These are phyloP conservation scores for Eretmochelys imbricata DNA, from an alignment of 2,113 vertebrate species.

Conservation along the genomic window DNA sequence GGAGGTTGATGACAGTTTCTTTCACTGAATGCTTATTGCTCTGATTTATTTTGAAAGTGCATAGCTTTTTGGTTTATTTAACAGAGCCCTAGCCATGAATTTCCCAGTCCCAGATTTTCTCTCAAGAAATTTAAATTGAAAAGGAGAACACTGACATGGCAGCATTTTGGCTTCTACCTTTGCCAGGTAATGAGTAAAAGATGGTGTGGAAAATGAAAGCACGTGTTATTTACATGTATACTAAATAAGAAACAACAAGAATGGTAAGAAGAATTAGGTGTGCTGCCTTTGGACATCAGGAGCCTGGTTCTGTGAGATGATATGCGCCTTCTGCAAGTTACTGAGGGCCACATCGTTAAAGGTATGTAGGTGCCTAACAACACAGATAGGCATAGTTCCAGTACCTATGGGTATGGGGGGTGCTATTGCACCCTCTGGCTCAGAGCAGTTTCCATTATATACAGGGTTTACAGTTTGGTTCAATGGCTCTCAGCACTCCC, in stretches of 20 bases:
- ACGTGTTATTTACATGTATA: conserved; percentile 41
- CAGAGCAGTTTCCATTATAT: no score
- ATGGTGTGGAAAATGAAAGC: conserved; percentile 29
- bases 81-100: conserved; percentile 54
- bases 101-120: conserved; percentile 47
- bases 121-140: conserved; percentile 40
- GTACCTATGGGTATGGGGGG: no score
- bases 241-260: conserved; percentile 39
- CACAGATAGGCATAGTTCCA: no score
- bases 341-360: background rate
- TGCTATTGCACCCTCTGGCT: no score
- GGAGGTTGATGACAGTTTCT: conserved; percentile 66
- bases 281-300: background rate
- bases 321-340: fast-evolving
- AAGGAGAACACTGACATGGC: conserved; percentile 45
- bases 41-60: conserved; percentile 46
- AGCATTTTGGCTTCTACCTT: conserved; percentile 68
- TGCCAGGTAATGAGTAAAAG: conserved; percentile 69
- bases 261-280: background rate
- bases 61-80: conserved; percentile 64
- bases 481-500: no score
- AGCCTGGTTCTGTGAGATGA: background rate
- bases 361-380: background rate
- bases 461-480: no score
- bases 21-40: conserved; percentile 49